Percentiles rank a stretch among this genome's conserved stretches.
These are phyloP conservation scores for Leptoteleia sp. DNA, from an alignment of 1,140 invertebrate genomes.

Conservation along the genomic window DNA sequence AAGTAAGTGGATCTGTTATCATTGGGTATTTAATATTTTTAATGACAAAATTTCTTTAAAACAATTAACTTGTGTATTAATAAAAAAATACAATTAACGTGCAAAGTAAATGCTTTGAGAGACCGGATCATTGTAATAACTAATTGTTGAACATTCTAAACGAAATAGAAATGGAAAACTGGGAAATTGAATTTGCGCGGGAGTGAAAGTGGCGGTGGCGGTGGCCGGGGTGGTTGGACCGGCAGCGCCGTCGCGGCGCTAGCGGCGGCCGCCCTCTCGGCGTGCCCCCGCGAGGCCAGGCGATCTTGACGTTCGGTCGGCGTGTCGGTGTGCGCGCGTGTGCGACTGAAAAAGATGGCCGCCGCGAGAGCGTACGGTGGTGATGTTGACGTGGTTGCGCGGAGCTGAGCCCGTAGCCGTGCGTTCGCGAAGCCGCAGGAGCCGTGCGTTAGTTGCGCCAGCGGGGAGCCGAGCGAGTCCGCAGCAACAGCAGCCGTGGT, in stretches of 20 bases:
- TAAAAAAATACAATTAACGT: too few species aligned
- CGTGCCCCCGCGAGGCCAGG: constrained; percentile 17
- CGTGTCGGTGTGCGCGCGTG: constrained; percentile 59
- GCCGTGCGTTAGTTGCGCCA: constrained; percentile 47
- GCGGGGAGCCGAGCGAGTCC: constrained; percentile 14
- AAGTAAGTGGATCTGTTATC: too few species aligned
- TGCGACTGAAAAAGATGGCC: constrained; percentile 78
- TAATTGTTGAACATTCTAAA: too few species aligned
- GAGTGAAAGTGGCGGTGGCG: neutral
- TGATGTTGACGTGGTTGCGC: constrained; percentile 79
- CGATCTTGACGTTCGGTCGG: constrained; percentile 52
- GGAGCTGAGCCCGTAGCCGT: constrained; percentile 72
- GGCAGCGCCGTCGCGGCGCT: neutral
- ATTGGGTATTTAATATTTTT: too few species aligned
- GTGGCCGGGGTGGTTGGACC: neutral
- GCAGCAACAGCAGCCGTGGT: constrained; percentile 24
- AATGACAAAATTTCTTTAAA: too few species aligned
- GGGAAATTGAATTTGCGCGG: too few species aligned
- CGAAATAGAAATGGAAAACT: too few species aligned
- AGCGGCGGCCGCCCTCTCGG: constrained; percentile 19
- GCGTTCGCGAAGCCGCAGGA: constrained; percentile 69
- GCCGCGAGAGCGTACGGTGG: constrained; percentile 79
- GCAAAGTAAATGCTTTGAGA: too few species aligned
- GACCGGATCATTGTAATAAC: too few species aligned
- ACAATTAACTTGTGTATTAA: too few species aligned